Conservation (phyloP, 2,888 invertebrate species). For the Drosophila acutilabella region DNA sequence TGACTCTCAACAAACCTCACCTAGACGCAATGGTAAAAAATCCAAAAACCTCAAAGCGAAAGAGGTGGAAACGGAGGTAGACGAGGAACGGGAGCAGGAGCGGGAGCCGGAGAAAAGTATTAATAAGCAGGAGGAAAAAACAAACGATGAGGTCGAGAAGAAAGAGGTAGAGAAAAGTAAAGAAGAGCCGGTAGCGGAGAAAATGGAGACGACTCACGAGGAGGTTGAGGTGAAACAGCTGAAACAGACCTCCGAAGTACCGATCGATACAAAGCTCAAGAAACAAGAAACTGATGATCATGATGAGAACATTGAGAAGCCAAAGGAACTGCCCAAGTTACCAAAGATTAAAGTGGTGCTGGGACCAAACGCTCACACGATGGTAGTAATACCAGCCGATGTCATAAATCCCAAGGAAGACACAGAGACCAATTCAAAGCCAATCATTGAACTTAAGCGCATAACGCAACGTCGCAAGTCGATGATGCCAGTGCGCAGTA, state of each 20-base stretch:
- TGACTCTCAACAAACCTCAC: not conserved
- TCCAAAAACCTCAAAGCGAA: not conserved
- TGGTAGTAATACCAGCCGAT: constrained; percentile 31
- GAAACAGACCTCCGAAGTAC: not conserved
- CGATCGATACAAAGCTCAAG: no score
- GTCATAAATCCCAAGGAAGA: not conserved
- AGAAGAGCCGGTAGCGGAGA: not conserved
- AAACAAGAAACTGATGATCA: no score
- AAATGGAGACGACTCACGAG: not conserved
- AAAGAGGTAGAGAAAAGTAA: not conserved
- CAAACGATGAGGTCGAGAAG: not conserved
- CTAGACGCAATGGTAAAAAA: not conserved
- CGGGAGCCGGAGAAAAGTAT: not conserved
- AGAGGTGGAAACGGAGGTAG: not conserved
- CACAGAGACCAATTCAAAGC: not conserved
- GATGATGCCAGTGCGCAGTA: constrained; percentile 69
- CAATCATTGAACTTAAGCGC: not conserved
- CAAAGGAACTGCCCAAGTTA: constrained; percentile 25
- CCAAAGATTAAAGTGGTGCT: constrained; percentile 57
- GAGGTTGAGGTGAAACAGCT: not conserved
- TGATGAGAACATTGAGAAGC: not conserved
- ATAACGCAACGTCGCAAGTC: constrained; percentile 59
- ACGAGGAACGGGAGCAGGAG: not conserved
- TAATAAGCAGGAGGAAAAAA: not conserved
- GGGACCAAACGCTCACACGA: constrained; percentile 45